These are phyloP conservation scores for Adela reaumurella DNA, from an alignment of 2,888 invertebrate species.

Conservation along the genomic window DNA sequence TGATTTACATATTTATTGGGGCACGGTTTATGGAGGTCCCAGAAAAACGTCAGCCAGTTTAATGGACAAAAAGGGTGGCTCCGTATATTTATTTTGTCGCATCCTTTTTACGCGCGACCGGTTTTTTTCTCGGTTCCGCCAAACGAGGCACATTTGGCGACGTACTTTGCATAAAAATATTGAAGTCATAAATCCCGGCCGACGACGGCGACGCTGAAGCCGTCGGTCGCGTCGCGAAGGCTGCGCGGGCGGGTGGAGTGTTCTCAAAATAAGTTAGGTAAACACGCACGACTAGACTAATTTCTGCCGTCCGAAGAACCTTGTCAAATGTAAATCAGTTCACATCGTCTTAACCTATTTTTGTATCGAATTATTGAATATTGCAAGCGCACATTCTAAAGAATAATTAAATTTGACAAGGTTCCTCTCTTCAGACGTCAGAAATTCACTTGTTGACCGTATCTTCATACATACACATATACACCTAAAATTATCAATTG, in stretches of 20 bases:
- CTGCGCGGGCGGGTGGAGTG: background rate
- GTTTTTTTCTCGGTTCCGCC: conserved; percentile 37
- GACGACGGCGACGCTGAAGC: too few species aligned
- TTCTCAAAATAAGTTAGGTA: background rate
- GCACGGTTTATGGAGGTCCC: conserved; percentile 50
- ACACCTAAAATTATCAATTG: too few species aligned
- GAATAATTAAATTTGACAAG: too few species aligned
- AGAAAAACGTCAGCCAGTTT: conserved; percentile 46
- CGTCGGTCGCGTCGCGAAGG: conserved; percentile 30
- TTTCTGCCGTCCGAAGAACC: too few species aligned
- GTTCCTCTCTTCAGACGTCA: too few species aligned
- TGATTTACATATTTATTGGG: conserved; percentile 58
- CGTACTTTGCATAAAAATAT: conserved; percentile 55
- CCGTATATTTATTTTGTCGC: conserved; percentile 56
- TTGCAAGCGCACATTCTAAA: too few species aligned
- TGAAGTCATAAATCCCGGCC: conserved; percentile 48
- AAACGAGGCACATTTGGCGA: conserved; percentile 49
- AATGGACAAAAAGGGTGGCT: conserved; percentile 56
- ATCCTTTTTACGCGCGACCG: conserved; percentile 54
- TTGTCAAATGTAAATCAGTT: too few species aligned
- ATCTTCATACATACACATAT: too few species aligned
- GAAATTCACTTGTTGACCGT: too few species aligned
- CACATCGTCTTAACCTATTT: too few species aligned
- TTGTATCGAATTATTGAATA: too few species aligned
- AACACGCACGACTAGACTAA: too few species aligned